phyloP scores from a whole-genome alignment of 2,888 invertebrate species.

The Nomada lathburiana region DNA sequence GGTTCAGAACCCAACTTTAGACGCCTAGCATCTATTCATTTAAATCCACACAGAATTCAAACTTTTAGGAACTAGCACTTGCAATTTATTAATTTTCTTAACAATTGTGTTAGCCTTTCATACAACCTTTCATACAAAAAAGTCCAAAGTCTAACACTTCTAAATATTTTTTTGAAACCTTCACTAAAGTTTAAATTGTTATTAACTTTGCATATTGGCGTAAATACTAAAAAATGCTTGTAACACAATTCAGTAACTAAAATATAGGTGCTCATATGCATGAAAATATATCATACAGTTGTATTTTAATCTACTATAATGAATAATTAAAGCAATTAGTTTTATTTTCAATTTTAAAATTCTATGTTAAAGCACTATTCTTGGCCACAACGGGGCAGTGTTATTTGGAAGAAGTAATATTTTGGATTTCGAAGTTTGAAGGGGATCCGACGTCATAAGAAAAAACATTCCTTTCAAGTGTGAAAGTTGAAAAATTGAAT shows the following conservation, averaged over 20 bases:
- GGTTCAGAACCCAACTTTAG: too few species aligned
- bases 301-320: background rate
- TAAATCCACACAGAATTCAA: background rate
- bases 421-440: conserved; percentile 2
- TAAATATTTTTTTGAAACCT: background rate
- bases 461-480: background rate
- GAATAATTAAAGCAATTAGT: background rate
- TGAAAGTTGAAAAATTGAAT: background rate
- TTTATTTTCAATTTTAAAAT: background rate
- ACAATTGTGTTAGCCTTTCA: background rate
- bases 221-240: background rate
- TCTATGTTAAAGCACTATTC: background rate
- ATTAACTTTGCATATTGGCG: background rate
- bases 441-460: background rate
- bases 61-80: background rate
- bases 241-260: background rate
- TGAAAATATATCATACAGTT: background rate
- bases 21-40: background rate
- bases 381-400: background rate
- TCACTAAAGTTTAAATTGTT: conserved; percentile 1
- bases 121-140: background rate
- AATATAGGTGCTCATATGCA: background rate
- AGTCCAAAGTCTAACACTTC: background rate
- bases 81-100: background rate
- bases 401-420: background rate